Percentiles rank a stretch among this genome's conserved stretches.
Evolutionary conservation across 2,113 vertebrate genomes (phyloP).

Genomic region (Planiliza haematocheilus): DNA sequence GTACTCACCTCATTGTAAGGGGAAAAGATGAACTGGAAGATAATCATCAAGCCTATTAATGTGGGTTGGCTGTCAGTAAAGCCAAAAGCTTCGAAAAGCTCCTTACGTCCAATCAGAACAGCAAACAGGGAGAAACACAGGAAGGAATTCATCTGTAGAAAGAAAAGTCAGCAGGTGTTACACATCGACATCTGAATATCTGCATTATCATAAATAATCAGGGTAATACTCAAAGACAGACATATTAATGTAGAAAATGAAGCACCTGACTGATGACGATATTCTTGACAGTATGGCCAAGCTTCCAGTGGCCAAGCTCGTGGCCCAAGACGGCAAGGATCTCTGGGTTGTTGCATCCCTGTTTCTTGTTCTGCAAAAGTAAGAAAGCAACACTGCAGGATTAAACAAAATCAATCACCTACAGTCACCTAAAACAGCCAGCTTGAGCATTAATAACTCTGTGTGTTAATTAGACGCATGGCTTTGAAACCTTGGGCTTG

Average conservation of each 20-base stretch:
- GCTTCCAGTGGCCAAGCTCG: constrained; percentile 98
- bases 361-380: constrained; percentile 90
- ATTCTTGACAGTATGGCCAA: constrained; percentile 97
- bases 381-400: neutral
- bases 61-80: constrained; percentile 94
- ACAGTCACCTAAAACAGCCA: neutral
- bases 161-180: constrained; percentile 1
- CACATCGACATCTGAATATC: neutral
- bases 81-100: constrained; percentile 97
- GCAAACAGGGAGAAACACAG: constrained; percentile 98
- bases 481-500: constrained; percentile 78
- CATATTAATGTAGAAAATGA: neutral
- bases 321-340: constrained; percentile 97
- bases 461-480: neutral
- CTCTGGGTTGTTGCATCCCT: constrained; percentile 97
- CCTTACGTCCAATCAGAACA: constrained; percentile 92
- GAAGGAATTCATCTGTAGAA: constrained; percentile 95
- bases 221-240: too few relatives aligned
- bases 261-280: constrained; percentile 98
- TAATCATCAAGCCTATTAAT: constrained; percentile 97
- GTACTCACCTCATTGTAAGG: constrained; percentile 95
- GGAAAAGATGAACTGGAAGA: constrained; percentile 99
- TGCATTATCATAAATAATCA: neutral
- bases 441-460: neutral
- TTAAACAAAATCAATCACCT: neutral